A percentile compares a stretch with the other conserved stretches of the same genome.
These are phyloP conservation scores for Odontesthes bonariensis DNA, from an alignment of 2,113 vertebrate genomes.

Conservation along the genomic window DNA sequence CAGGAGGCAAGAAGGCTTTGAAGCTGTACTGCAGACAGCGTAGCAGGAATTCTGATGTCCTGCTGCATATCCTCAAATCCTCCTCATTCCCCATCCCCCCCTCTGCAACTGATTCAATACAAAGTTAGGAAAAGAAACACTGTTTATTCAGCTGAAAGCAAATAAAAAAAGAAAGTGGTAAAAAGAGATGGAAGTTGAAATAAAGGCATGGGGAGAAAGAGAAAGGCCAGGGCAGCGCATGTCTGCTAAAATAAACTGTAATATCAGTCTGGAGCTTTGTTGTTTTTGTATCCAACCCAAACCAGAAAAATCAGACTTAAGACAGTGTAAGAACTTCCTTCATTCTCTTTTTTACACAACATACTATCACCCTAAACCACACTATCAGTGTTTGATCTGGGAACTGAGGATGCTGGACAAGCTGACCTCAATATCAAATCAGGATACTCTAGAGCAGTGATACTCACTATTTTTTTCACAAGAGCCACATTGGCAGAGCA, in stretches of 20 bases:
- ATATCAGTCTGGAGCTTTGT: slow-evolving; percentile 55
- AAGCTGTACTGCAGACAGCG: slow-evolving; percentile 86
- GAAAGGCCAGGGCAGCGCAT: slow-evolving; percentile 10
- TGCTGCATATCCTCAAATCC: slow-evolving; percentile 70
- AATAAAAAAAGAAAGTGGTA: slow-evolving; percentile 26
- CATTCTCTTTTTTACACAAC: slow-evolving; percentile 50
- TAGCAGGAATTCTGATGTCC: slow-evolving; percentile 89
- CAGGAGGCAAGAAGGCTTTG: slow-evolving; percentile 76
- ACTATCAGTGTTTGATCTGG: slow-evolving; percentile 72
- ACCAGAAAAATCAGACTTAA: slow-evolving; percentile 49
- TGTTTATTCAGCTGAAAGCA: background rate
- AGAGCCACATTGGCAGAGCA: no score
- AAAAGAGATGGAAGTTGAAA: slow-evolving; percentile 7
- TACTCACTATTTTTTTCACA: no score
- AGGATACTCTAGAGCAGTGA: no score
- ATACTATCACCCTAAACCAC: slow-evolving; percentile 37
- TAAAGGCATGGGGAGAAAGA: slow-evolving; percentile 7
- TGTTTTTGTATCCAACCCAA: slow-evolving; percentile 61
- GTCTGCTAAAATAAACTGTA: slow-evolving; percentile 46
- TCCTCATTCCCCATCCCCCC: slow-evolving; percentile 23
- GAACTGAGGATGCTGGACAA: slow-evolving; percentile 19
- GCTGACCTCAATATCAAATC: slow-evolving; percentile 55
- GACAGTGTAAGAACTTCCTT: slow-evolving; percentile 15
- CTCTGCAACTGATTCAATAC: slow-evolving; percentile 37
- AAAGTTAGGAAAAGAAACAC: slow-evolving; percentile 26